Evolutionary conservation across 2,797 vertebrate genomes (phyloP).

Genomic region (Picus viridis): DNA sequence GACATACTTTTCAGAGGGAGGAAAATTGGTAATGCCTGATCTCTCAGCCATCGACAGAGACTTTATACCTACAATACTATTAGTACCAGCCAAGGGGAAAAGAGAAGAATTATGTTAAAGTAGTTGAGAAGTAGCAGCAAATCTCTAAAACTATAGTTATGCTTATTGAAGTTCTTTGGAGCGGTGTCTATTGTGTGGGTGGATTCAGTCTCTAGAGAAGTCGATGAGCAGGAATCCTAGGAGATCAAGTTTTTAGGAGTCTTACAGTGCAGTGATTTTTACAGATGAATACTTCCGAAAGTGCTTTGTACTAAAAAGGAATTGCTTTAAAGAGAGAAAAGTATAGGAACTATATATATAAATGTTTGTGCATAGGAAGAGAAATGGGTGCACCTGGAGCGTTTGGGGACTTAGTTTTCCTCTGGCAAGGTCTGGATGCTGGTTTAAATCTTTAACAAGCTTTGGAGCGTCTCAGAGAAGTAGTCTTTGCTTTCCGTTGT

Average conservation of each 20-base stretch:
- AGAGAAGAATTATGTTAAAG: not conserved
- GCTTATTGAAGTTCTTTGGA: not conserved
- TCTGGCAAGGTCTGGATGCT: not conserved
- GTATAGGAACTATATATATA: not conserved
- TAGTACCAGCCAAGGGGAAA: not conserved
- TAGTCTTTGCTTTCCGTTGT: not conserved
- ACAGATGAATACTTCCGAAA: not conserved
- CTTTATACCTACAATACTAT: not conserved
- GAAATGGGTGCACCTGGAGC: not conserved
- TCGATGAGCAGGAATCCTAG: not conserved
- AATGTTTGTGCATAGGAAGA: not conserved
- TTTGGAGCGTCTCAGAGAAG: not conserved
- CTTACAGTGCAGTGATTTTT: not conserved
- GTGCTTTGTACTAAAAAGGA: not conserved
- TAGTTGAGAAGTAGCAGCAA: not conserved
- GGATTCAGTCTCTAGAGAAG: not conserved
- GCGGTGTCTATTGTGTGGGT: not conserved
- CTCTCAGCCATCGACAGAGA: not conserved
- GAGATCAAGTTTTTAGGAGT: not conserved
- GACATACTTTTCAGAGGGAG: not conserved
- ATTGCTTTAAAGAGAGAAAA: not conserved
- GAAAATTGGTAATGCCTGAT: not conserved
- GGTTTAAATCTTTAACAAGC: not conserved
- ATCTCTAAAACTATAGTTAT: not conserved
- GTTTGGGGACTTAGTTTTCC: not conserved